Conservation (phyloP, 2,888 invertebrate species). For the Drosophila neonasuta region DNA sequence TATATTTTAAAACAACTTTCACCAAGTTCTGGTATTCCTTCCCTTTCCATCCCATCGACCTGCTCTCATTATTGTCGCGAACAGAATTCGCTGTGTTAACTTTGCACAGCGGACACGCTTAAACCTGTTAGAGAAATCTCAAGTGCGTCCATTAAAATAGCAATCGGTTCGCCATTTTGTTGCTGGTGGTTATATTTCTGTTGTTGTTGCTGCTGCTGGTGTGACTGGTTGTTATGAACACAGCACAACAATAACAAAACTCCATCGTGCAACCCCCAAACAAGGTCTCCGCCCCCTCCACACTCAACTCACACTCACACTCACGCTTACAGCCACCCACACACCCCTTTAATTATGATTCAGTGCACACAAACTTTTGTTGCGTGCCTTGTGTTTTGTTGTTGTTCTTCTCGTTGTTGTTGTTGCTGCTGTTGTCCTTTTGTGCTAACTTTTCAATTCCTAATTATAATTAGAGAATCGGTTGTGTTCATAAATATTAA, state of each 20-base stretch:
- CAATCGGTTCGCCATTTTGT: slow-evolving; percentile 65
- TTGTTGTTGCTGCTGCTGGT: not conserved
- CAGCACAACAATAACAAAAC: slow-evolving; percentile 31
- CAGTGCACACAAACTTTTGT: slow-evolving; percentile 76
- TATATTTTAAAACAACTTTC: too few species aligned
- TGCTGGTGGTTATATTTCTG: slow-evolving; percentile 18
- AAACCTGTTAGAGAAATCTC: slow-evolving; percentile 24
- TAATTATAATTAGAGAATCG: slow-evolving; percentile 80
- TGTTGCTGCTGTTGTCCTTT: slow-evolving; percentile 59
- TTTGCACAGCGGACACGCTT: slow-evolving; percentile 3
- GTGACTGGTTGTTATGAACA: slow-evolving; percentile 3
- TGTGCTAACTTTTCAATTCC: slow-evolving; percentile 80
- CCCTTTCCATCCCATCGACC: not conserved
- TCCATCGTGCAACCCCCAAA: slow-evolving; percentile 31
- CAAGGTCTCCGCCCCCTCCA: slow-evolving; percentile 6
- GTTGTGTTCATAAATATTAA: slow-evolving; percentile 79
- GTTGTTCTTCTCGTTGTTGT: slow-evolving; percentile 19
- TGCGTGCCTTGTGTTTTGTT: slow-evolving; percentile 66
- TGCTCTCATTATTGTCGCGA: not conserved
- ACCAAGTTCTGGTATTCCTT: not conserved
- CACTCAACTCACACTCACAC: not conserved
- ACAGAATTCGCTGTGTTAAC: not conserved
- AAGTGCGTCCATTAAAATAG: slow-evolving; percentile 69
- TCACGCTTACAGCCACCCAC: slow-evolving; percentile 24
- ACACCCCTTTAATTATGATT: slow-evolving; percentile 75